Evolutionary conservation across 2,888 invertebrate genomes (phyloP), one percentile per base, ranked within the genome.

Genomic region (Limnephilus marmoratus): DNA sequence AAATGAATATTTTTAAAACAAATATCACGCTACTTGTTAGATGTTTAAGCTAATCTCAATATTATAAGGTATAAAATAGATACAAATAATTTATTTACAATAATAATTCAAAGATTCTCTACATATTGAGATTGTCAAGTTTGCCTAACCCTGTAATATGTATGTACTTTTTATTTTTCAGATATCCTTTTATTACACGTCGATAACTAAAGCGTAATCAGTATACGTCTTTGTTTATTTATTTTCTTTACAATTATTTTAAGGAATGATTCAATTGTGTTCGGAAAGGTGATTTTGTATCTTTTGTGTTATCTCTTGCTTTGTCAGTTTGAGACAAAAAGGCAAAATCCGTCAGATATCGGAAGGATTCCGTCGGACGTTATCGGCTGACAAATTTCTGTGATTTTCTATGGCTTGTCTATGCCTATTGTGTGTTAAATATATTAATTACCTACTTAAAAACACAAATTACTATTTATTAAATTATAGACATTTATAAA

Each of bases 151-250:
- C 53, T 11, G n/a, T 13, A 86, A 86, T 13, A 41, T 49, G 5
- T 37, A 45, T 45, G 12, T 49, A 49, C 13, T 13, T 49, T 13
- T 49, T 49, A 49, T 86, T 41, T 45, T 18, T 24, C 49, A 49
- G 24, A 31, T 86, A 80, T 34, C 80, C 2, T 37, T 41, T 41
- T 68, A 68, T 34, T 88, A 88, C 37, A 80, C 7, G 37, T 9
- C n/a, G 9, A 80, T 88, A 24, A 34, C 34, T 88, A 29, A 29
- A 18, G 9, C 53, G 13, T 88, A 13, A 34, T 88, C 29, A 80
- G 80, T 80, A 88, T 88, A 68, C 24, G 31, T 34, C 31, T 88
- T 31, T 41, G n/a, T 41, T 85, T 68, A 18, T 88, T 88, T 29
- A 53, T 5, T 37, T 5, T 37, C 2, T 85, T 41, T 41, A 41